These are phyloP conservation scores for Sesamia nonagrioides DNA, from an alignment of 1,140 invertebrate species.

Conservation along the genomic window DNA sequence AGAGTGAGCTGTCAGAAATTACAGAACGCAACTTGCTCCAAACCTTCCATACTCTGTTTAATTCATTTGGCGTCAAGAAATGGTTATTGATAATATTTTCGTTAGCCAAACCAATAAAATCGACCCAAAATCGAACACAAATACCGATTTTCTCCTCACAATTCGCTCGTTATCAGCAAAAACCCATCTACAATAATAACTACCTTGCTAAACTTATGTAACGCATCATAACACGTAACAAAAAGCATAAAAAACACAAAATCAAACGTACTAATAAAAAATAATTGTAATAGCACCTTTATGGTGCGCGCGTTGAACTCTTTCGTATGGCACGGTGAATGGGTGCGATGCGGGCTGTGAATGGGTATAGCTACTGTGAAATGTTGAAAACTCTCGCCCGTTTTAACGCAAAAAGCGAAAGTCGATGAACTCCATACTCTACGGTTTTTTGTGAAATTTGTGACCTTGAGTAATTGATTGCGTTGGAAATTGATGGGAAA, in stretches of 20 bases:
- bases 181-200: background rate
- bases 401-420: conserved; percentile 41
- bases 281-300: conserved; percentile 1
- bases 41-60: too few species aligned
- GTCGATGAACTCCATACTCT: background rate
- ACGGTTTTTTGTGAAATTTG: background rate
- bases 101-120: too few species aligned
- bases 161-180: conserved; percentile 7
- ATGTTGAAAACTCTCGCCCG: conserved; percentile 32
- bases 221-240: conserved; percentile 1
- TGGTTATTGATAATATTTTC: too few species aligned
- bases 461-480: conserved; percentile 23
- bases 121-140: background rate
- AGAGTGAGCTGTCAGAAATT: too few species aligned
- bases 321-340: conserved; percentile 51
- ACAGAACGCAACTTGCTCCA: too few species aligned
- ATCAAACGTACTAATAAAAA: background rate
- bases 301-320: conserved; percentile 56
- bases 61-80: too few species aligned
- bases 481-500: background rate
- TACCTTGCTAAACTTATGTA: background rate
- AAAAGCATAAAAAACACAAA: conserved; percentile 5
- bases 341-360: background rate
- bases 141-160: conserved; percentile 7
- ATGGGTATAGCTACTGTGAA: conserved; percentile 3